These are phyloP conservation scores for Campoletis sonorensis DNA, from an alignment of 1,140 invertebrate genomes.

Conservation along the genomic window DNA sequence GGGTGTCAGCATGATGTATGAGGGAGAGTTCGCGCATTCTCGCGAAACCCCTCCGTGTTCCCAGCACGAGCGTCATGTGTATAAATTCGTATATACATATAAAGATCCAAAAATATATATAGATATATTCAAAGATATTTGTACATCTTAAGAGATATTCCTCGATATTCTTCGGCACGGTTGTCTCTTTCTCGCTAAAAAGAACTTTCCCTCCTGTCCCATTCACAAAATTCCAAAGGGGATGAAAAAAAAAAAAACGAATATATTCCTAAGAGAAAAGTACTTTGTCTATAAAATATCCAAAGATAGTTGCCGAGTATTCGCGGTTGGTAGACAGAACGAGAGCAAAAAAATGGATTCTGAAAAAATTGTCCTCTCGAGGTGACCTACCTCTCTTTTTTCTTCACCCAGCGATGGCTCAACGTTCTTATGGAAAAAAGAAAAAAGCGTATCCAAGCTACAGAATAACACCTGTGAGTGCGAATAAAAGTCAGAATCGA, in stretches of 20 bases:
- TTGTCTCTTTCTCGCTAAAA: slow-evolving; percentile 29
- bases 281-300: slow-evolving; percentile 61
- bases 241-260: slow-evolving; percentile 17
- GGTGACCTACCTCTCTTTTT: not conserved
- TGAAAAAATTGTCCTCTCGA: not conserved
- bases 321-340: slow-evolving; percentile 4
- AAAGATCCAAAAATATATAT: not conserved
- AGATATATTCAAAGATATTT: not conserved
- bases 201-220: slow-evolving; percentile 23
- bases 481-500: slow-evolving; percentile 30
- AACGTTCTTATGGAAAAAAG: not conserved
- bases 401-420: not conserved
- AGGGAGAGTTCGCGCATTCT: slow-evolving; percentile 58
- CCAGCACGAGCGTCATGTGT: slow-evolving; percentile 25
- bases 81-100: slow-evolving; percentile 8
- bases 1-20: slow-evolving; percentile 70
- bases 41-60: slow-evolving; percentile 41
- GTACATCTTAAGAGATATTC: slow-evolving; percentile 45
- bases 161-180: slow-evolving; percentile 56
- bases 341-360: slow-evolving; percentile 12
- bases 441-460: not conserved
- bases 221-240: slow-evolving; percentile 26
- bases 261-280: slow-evolving; percentile 13
- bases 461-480: slow-evolving; percentile 2
- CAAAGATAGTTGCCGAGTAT: slow-evolving; percentile 54